Evolutionary conservation across 2,888 invertebrate species (phyloP).

Genomic region (Hydraecia micacea): DNA sequence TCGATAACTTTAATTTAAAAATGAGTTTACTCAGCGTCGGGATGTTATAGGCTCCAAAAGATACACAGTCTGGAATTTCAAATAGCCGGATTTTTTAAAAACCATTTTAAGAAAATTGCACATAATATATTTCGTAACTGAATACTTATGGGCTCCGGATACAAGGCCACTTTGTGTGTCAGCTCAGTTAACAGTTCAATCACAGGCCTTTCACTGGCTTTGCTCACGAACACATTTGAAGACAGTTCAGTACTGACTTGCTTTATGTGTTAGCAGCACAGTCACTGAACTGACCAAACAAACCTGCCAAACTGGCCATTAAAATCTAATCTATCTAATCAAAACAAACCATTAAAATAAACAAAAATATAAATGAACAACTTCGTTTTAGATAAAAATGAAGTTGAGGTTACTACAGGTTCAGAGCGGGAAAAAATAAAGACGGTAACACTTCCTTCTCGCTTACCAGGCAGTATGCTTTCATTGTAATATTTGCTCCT

Average conservation of each 20-base stretch:
- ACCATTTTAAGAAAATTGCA: neutral
- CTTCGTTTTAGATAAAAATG: neutral
- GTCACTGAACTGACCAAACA: neutral
- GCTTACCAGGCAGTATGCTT: conserved; percentile 34
- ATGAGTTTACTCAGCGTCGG: neutral
- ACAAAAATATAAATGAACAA: neutral
- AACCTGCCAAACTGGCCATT: neutral
- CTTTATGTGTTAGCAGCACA: neutral
- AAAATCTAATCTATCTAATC: too few species aligned
- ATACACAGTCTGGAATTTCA: too few species aligned
- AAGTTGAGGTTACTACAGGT: neutral
- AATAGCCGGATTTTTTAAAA: neutral
- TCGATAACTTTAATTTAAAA: neutral
- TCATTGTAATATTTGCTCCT: conserved; percentile 24
- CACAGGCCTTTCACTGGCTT: neutral
- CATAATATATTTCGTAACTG: neutral
- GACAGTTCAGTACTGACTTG: neutral
- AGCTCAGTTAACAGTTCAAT: neutral
- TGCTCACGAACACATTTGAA: neutral
- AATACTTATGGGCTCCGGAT: neutral
- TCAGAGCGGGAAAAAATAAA: neutral
- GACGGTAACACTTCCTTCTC: neutral
- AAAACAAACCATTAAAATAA: too few species aligned
- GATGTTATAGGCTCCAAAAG: neutral
- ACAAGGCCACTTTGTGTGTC: neutral